A percentile compares a stretch with the other conserved stretches of the same genome.
These are phyloP conservation scores for Nicator chloris DNA, from an alignment of 2,113 vertebrate genomes.

Conservation along the genomic window DNA sequence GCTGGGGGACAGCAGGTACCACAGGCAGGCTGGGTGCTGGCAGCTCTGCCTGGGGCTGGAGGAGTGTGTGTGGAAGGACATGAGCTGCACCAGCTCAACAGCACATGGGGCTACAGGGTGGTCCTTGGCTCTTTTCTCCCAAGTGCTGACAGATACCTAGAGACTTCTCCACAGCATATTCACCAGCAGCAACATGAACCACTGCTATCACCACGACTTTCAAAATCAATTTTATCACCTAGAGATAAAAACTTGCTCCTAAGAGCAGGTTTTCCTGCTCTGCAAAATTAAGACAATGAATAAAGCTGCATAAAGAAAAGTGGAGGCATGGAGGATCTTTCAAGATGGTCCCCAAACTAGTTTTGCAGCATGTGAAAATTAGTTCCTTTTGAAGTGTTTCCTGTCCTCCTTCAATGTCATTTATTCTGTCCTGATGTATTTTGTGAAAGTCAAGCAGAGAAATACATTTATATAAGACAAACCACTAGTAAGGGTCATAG, in stretches of 20 bases:
- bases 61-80: background rate
- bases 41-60: background rate
- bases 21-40: background rate
- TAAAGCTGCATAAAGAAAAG: background rate
- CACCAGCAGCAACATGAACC: background rate
- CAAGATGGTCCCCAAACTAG: background rate
- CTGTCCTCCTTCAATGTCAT: background rate
- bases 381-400: background rate
- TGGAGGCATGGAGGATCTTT: background rate
- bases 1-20: background rate
- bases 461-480: background rate
- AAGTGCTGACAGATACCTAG: background rate
- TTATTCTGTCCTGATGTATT: background rate
- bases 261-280: fast-evolving
- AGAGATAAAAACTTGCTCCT: too few relatives aligned
- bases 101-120: fast-evolving
- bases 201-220: background rate
- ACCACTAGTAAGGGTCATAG: background rate
- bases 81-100: background rate
- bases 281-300: background rate
- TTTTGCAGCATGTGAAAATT: background rate
- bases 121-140: background rate
- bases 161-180: background rate
- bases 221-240: background rate
- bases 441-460: background rate